Conservation (phyloP, 2,113 vertebrate genomes). For the Peromyscus leucopus region DNA sequence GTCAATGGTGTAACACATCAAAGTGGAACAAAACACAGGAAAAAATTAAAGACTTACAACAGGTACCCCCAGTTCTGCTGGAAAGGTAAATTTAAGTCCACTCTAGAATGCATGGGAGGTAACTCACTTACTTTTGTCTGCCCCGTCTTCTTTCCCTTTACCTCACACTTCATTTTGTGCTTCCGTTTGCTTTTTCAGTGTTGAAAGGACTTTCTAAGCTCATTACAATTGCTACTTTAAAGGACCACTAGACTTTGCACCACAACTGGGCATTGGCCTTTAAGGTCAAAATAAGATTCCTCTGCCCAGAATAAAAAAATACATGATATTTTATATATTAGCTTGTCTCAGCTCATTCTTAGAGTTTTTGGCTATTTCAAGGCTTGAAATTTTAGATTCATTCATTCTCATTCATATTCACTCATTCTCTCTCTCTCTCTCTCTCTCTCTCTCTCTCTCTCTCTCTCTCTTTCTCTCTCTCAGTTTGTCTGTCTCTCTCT, state of each 20-base stretch:
- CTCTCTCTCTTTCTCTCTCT: neutral
- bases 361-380: neutral
- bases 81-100: neutral
- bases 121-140: neutral
- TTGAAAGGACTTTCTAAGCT: neutral
- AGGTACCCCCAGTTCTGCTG: neutral
- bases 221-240: neutral
- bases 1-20: neutral
- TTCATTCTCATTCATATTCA: neutral
- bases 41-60: neutral
- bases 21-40: neutral
- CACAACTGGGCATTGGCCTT: neutral
- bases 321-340: neutral
- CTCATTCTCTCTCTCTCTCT: neutral
- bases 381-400: slow-evolving; percentile 40
- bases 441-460: neutral
- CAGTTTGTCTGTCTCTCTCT: neutral
- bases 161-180: neutral
- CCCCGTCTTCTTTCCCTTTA: too few relatives aligned
- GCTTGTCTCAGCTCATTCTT: neutral
- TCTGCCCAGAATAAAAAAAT: neutral
- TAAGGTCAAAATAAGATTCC: neutral
- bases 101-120: neutral
- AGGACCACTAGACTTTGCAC: neutral
- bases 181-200: neutral